These are phyloP conservation scores for Glaucidium brasilianum DNA, from an alignment of 2,113 vertebrate genomes.

Conservation along the genomic window DNA sequence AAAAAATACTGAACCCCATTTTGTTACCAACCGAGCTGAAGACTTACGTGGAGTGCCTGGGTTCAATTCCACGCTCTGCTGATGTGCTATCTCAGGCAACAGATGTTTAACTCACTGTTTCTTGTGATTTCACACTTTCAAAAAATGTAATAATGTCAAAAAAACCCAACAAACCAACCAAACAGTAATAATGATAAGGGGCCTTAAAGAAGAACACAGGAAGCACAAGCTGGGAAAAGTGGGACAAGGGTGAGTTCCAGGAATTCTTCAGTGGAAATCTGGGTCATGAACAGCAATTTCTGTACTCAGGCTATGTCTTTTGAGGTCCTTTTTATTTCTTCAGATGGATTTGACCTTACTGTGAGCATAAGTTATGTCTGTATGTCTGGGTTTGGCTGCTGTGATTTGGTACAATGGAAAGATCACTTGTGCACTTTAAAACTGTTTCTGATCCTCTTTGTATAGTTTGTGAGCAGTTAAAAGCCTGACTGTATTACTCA, in stretches of 20 bases:
- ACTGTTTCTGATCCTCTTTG: neutral
- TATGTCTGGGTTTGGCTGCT: neutral
- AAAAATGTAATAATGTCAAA: neutral
- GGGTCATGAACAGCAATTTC: neutral
- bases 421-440: neutral
- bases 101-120: neutral
- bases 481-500: neutral
- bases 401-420: neutral
- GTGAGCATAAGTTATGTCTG: neutral
- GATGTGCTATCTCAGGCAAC: neutral
- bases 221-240: neutral
- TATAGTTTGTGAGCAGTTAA: neutral
- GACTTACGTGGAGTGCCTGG: neutral
- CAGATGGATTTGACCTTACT: neutral
- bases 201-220: neutral
- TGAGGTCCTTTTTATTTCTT: neutral
- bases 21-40: neutral
- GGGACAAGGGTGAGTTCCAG: conserved; percentile 13
- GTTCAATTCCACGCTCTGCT: neutral
- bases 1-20: neutral
- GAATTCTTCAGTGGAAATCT: conserved; percentile 9
- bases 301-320: neutral
- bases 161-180: neutral
- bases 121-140: neutral
- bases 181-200: neutral